Evolutionary conservation across 2,113 vertebrate genomes (phyloP).

Genomic region (Mormoops blainvillei): DNA sequence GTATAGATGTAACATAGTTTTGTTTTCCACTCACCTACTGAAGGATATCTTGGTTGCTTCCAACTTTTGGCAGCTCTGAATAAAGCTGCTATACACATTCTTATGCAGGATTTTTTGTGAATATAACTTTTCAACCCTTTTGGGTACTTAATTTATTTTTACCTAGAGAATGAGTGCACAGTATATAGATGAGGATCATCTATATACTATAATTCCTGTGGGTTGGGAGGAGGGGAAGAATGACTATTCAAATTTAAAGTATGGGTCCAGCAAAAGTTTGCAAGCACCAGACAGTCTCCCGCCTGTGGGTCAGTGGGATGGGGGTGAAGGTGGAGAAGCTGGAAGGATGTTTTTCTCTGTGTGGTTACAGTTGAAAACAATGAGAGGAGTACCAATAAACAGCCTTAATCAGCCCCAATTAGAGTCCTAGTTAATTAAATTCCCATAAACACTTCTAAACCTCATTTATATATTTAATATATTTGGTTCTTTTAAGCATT

Average conservation of each 20-base stretch:
- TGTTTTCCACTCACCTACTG: not conserved
- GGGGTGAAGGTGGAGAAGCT: not conserved
- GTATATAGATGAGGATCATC: not conserved
- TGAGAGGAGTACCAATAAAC: not conserved
- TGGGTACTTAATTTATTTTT: not conserved
- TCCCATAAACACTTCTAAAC: not conserved
- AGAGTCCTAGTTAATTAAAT: not conserved
- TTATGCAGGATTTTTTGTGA: not conserved
- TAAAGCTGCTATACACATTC: not conserved
- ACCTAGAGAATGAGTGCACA: not conserved
- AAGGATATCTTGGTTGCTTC: not conserved
- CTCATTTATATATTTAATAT: not conserved
- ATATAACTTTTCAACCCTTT: not conserved
- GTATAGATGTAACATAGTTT: not conserved
- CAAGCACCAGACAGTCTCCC: not conserved
- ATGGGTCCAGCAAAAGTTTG: not conserved
- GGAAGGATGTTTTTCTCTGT: not conserved
- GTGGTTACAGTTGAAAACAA: not conserved
- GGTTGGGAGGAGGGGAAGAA: not conserved
- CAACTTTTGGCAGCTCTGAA: not conserved
- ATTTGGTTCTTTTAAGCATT: not conserved
- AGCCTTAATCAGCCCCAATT: not conserved
- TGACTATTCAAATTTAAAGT: not conserved
- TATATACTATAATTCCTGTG: not conserved
- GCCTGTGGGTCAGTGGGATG: not conserved